Evolutionary conservation across 2,113 vertebrate species (phyloP), one percentile per base, ranked within the genome.

Genomic region (Brachyhypopomus gauderio): DNA sequence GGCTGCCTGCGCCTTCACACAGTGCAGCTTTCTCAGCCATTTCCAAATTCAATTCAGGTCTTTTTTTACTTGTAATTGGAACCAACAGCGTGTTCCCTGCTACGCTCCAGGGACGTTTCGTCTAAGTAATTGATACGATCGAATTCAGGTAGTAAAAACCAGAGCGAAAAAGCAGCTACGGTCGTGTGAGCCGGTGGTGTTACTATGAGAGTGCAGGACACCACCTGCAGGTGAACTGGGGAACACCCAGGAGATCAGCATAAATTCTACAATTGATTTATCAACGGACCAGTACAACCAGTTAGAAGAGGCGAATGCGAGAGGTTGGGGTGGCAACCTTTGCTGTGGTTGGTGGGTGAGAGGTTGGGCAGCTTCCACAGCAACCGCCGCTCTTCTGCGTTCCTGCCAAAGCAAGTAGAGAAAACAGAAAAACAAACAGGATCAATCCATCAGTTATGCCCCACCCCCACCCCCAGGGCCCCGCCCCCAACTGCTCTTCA

Each of bases 291-390:
- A 41, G 41, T 9, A 41, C 5, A 41, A 41, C 41, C 41, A 27
- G 58, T 38, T 41, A 78, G 48, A 20, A 30, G 2, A 30, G 19
- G n/a, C 48, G n/a, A 72, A 5, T 48, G 34, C 25, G 48, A 8
- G 12, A 34, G 36, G 20, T 22, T 17, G 17, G 14, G 25, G 14
- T 16, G 59, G 48, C 87, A 87, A 98, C 96, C 96, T 93, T 94
- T 96, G 83, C 92, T 94, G 86, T 94, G 94, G 1, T 93, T 92
- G 56, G 94, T 91, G 0, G 93, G 91, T 0, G 93, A 95, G 7
- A 97, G 78, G 23, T 95, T 96, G 36, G 96, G 93, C 19, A 99
- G 93, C 83, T 95, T 95, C 97, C 97, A 98, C 59, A 96, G 92
- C 85, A 98, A 90, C 38, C 96, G 90, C 59, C 95, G 93, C 83